Conservation (phyloP, 1,140 invertebrate species). For the Drosophila ananassae region DNA sequence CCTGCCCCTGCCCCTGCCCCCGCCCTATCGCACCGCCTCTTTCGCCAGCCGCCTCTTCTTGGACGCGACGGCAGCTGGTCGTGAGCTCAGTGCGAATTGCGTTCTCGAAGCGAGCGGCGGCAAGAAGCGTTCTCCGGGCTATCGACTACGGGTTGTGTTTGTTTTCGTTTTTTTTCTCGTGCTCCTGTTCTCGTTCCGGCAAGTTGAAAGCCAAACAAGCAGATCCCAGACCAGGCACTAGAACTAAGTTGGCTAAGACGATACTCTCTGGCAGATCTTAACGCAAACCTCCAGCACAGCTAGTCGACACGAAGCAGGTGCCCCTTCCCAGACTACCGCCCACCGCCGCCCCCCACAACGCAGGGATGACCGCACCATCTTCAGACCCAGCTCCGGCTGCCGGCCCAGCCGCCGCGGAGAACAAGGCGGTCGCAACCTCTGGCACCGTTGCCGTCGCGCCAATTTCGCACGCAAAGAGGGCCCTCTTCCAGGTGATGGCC, state of each 20-base stretch:
- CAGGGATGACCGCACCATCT: neutral
- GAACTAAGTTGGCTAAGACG: neutral
- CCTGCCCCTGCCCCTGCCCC: neutral
- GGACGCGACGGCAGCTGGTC: conserved; percentile 23
- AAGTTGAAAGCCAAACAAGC: neutral
- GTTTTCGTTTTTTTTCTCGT: conserved; percentile 6
- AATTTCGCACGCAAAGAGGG: conserved; percentile 86
- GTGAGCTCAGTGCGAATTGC: conserved; percentile 68
- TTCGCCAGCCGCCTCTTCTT: neutral
- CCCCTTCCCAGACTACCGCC: neutral
- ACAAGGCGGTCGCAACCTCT: neutral
- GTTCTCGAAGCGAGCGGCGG: conserved; percentile 58
- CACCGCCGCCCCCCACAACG: too few species aligned
- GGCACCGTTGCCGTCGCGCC: neutral
- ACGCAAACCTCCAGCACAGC: neutral
- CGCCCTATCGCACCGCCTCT: neutral
- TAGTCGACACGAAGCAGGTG: neutral
- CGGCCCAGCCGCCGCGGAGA: neutral
- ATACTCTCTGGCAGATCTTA: neutral
- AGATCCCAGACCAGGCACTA: too few species aligned
- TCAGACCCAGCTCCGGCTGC: neutral
- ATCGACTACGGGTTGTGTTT: neutral
- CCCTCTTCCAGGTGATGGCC: conserved; percentile 92
- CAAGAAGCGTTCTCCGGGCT: conserved; percentile 22
- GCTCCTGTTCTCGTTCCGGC: neutral